These are phyloP conservation scores for Miniopterus natalensis DNA, from an alignment of 2,113 vertebrate species.

Conservation along the genomic window DNA sequence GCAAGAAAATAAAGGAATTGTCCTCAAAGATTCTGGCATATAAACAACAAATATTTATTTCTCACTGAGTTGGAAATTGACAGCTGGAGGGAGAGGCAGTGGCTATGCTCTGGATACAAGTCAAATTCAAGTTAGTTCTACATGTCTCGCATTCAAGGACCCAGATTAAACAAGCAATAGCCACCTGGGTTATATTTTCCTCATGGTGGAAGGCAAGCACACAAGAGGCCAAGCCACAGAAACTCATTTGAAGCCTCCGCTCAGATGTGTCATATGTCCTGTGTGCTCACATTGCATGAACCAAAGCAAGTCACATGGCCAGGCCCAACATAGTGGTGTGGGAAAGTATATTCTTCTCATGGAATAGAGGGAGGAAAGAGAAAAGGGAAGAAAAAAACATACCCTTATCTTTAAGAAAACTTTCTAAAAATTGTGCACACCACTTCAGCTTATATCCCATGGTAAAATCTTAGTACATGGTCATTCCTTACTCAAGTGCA, in stretches of 20 bases:
- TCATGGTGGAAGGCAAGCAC: neutral
- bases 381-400: neutral
- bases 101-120: neutral
- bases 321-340: neutral
- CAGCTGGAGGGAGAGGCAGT: neutral
- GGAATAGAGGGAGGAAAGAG: neutral
- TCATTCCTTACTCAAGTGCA: neutral
- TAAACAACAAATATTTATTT: neutral
- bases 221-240: neutral
- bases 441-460: neutral
- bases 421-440: neutral
- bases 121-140: neutral
- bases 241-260: neutral
- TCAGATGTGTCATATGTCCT: neutral
- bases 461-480: neutral
- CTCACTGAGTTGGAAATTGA: neutral
- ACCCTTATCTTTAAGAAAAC: conserved; percentile 2
- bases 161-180: neutral
- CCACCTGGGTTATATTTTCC: neutral
- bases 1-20: conserved; percentile 16
- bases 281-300: neutral
- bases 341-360: neutral
- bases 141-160: neutral
- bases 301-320: neutral
- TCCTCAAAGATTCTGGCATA: neutral